These are phyloP conservation scores for Oceanites oceanicus DNA, from an alignment of 2,113 vertebrate genomes.

Conservation along the genomic window DNA sequence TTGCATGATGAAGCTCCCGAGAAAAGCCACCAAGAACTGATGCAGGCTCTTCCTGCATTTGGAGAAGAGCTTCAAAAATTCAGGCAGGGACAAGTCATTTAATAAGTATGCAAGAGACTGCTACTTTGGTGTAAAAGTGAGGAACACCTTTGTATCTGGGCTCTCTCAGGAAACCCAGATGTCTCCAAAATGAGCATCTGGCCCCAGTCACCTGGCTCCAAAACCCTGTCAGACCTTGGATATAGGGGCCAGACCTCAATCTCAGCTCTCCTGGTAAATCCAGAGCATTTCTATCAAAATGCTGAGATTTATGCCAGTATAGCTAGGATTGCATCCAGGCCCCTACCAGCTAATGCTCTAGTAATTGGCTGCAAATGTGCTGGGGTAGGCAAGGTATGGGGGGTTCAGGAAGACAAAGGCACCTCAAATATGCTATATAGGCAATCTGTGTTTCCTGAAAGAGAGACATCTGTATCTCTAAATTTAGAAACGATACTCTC, in stretches of 20 bases:
- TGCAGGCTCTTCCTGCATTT: not conserved
- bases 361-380: not conserved
- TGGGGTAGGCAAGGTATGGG: not conserved
- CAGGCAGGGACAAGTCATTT: not conserved
- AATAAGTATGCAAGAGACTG: not conserved
- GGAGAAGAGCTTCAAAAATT: not conserved
- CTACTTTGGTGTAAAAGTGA: not conserved
- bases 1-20: not conserved
- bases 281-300: not conserved
- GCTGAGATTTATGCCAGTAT: not conserved
- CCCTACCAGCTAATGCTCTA: not conserved
- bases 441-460: conserved; percentile 11
- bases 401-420: not conserved
- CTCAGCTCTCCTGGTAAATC: not conserved
- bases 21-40: not conserved
- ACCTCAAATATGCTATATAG: not conserved
- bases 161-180: not conserved
- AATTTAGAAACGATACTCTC: conserved; percentile 41
- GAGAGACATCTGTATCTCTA: conserved; percentile 48
- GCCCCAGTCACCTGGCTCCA: not conserved
- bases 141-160: not conserved
- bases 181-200: not conserved
- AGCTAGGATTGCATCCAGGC: not conserved
- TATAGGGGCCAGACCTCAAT: not conserved
- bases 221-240: not conserved